phyloP scores from a whole-genome alignment of 1,140 invertebrate genomes.

The Papilio polytes region DNA sequence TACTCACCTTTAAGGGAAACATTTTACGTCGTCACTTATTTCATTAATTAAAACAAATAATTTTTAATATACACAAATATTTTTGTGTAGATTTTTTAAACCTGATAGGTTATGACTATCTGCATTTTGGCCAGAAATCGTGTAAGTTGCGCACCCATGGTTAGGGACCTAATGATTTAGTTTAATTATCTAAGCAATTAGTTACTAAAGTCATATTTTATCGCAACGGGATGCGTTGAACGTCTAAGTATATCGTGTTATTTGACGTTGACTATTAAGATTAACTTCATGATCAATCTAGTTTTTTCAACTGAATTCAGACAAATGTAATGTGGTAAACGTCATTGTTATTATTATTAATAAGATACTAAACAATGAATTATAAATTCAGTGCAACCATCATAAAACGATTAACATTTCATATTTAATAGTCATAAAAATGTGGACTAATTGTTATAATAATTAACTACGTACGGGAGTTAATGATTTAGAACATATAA shows the following conservation, averaged over 20 bases:
- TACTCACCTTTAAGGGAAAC: slow-evolving; percentile 18
- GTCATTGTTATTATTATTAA: too few species aligned
- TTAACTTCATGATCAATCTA: too few species aligned
- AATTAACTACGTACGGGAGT: background rate
- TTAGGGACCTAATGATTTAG: too few species aligned
- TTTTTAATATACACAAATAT: background rate
- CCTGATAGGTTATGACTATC: background rate
- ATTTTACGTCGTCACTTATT: slow-evolving; percentile 14
- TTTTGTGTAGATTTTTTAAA: background rate
- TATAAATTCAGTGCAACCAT: background rate
- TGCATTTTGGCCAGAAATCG: background rate
- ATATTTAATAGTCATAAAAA: background rate
- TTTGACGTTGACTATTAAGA: too few species aligned
- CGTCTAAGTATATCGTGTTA: background rate
- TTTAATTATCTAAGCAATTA: background rate
- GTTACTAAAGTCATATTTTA: background rate
- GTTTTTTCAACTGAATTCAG: too few species aligned
- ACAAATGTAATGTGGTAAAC: too few species aligned
- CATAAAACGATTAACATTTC: background rate
- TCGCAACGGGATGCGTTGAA: background rate
- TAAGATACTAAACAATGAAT: too few species aligned
- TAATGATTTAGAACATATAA: background rate
- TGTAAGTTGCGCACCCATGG: too few species aligned
- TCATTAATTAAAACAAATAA: background rate
- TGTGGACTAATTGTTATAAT: background rate